Evolutionary conservation across 2,888 invertebrate species (phyloP), one percentile per base, ranked within the genome.

Genomic region (Acholoe squamosa): DNA sequence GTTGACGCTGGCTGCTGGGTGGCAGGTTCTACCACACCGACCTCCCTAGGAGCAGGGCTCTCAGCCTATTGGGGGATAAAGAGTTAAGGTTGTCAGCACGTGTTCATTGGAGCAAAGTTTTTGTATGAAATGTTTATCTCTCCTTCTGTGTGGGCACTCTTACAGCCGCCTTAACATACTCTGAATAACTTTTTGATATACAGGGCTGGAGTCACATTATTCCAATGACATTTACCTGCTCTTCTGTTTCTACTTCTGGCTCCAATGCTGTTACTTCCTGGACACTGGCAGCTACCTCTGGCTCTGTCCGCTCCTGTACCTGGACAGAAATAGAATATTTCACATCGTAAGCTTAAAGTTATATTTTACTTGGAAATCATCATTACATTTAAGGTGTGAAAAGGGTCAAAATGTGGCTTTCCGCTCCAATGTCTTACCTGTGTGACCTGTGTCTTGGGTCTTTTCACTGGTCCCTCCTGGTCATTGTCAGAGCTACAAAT

Each of bases 391-490:
- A 10, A 43, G 3, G 43, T 43, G 43, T 43, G 43, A 10, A 43
- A 43, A 43, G 43, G 43, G 43, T 43, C 43, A 7, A 10, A 43
- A 43, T 43, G 43, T 3, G 10, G 43, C 43, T 43, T 43, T 43
- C 43, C n/a, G n/a, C n/a, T 43, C 43, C 43, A 25, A 61, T 61
- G n/a, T 61, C 76, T 43, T 22, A 80, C 80, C 80, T 80, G 80
- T n/a, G 90, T 25, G 19, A 91, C 91, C 90, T 89, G 89, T 25
- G 90, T 86, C 34, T 91, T 92, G 34, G 91, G 90, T 84, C 92
- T 51, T 88, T 92, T 92, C 16, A 77, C 31, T 43, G 91, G 90
- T 25, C 84, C 91, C 43, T 92, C 91, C 10, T 34, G 84, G 5
- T 92, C 92, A 10, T 67, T 84, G 33, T 91, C 91, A 22, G 80